A percentile compares a stretch with the other conserved stretches of the same genome.
Evolutionary conservation across 2,113 vertebrate genomes (phyloP).

Genomic region (Neolamprologus sp.): DNA sequence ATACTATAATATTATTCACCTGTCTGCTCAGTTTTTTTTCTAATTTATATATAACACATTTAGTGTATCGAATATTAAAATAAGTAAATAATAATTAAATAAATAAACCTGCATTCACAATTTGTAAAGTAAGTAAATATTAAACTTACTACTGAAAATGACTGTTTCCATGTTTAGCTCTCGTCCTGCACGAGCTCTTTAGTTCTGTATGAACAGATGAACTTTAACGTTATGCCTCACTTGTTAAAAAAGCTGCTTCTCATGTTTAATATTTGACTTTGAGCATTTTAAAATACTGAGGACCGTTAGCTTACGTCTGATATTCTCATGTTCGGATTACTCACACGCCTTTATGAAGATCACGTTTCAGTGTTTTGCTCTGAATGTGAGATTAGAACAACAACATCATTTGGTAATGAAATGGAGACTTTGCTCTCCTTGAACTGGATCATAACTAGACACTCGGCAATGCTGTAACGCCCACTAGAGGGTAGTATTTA

Average conservation of each 20-base stretch:
- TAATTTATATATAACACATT: background rate
- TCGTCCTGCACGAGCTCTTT: background rate
- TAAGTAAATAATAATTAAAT: background rate
- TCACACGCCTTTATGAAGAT: background rate
- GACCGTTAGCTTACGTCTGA: background rate
- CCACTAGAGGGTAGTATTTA: slow-evolving; percentile 70
- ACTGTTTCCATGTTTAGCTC: background rate
- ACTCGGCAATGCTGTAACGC: background rate
- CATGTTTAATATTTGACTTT: background rate
- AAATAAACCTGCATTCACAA: background rate
- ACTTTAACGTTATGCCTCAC: background rate
- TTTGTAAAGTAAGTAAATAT: background rate
- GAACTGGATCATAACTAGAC: background rate
- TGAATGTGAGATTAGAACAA: background rate
- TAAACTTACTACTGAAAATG: background rate
- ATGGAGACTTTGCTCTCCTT: background rate
- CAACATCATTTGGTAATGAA: background rate
- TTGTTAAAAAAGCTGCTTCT: background rate
- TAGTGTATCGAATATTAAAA: background rate
- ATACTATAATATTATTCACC: background rate
- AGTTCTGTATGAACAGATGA: background rate
- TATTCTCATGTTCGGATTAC: background rate
- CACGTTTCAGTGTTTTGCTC: background rate
- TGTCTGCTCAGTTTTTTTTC: background rate
- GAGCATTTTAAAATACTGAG: background rate